Conservation (phyloP, 2,113 vertebrate genomes). For the Melanotaenia duboulayi region DNA sequence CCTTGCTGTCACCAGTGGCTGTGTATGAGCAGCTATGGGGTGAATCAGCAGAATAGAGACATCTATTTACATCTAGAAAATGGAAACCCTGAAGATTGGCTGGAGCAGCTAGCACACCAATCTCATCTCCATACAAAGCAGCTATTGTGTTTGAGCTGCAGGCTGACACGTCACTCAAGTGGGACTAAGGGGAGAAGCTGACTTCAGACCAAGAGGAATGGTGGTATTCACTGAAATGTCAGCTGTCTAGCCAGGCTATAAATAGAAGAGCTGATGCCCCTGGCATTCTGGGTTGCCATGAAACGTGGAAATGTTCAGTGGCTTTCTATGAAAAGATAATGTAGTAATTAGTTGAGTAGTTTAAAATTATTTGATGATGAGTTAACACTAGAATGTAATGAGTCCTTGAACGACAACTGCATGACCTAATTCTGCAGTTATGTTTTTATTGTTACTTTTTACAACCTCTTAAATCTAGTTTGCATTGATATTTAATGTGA, state of each 20-base stretch:
- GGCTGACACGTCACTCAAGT: slow-evolving; percentile 50
- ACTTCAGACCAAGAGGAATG: slow-evolving; percentile 73
- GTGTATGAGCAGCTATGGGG: slow-evolving; percentile 1
- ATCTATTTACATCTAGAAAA: slow-evolving; percentile 42
- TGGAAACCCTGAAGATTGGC: slow-evolving; percentile 32
- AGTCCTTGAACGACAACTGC: neutral
- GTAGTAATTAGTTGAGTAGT: neutral
- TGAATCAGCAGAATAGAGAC: neutral
- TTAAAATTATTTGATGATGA: neutral
- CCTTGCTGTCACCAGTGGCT: neutral
- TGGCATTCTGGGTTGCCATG: slow-evolving; percentile 54
- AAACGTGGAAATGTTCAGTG: slow-evolving; percentile 23
- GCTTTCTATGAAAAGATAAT: slow-evolving; percentile 29
- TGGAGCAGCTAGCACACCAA: neutral
- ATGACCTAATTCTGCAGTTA: neutral
- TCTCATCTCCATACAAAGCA: slow-evolving; percentile 40
- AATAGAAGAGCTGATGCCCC: slow-evolving; percentile 62
- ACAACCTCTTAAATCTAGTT: neutral
- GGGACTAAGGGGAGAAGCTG: slow-evolving; percentile 63
- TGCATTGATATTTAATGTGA: neutral
- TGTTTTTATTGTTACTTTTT: neutral
- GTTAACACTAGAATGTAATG: neutral
- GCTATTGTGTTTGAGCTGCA: slow-evolving; percentile 59
- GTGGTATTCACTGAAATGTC: slow-evolving; percentile 74
- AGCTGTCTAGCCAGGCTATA: slow-evolving; percentile 75